Conservation (phyloP, 1,140 invertebrate species). For the Brachionus calyciflorus region DNA sequence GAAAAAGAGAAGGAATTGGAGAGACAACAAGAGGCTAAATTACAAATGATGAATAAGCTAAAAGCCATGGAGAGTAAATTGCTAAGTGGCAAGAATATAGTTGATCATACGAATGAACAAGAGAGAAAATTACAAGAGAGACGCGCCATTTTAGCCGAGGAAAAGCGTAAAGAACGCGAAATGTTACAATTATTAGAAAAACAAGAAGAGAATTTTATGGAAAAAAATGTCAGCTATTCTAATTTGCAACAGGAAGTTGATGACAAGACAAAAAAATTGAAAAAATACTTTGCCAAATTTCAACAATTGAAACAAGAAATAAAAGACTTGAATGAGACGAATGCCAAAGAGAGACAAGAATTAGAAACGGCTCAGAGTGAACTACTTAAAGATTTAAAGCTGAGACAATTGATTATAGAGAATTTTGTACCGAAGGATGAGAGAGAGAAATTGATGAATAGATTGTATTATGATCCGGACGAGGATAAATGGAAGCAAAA, state of each 20-base stretch:
- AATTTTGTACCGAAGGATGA: constrained; percentile 93
- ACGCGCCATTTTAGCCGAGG: constrained; percentile 55
- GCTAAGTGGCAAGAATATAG: constrained; percentile 47
- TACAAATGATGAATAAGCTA: constrained; percentile 69
- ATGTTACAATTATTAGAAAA: constrained; percentile 64
- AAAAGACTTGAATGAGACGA: constrained; percentile 76
- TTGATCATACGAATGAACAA: constrained; percentile 64
- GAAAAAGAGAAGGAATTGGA: constrained; percentile 49
- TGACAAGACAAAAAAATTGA: constrained; percentile 81
- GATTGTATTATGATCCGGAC: constrained; percentile 76
- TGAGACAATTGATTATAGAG: constrained; percentile 84
- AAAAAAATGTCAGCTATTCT: constrained; percentile 69
- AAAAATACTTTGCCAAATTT: constrained; percentile 66
- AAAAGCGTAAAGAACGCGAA: constrained; percentile 60
- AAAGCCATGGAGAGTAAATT: constrained; percentile 41
- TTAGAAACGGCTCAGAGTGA: constrained; percentile 76
- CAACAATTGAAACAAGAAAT: constrained; percentile 69
- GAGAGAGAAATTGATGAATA: constrained; percentile 73
- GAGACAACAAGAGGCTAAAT: constrained; percentile 63
- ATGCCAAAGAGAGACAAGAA: constrained; percentile 74
- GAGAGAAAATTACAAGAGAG: constrained; percentile 61
- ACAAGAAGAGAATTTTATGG: constrained; percentile 65
- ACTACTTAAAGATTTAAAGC: constrained; percentile 68
- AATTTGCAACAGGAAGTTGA: constrained; percentile 87
- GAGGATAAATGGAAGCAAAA: constrained; percentile 74